Percentiles rank a stretch among this genome's conserved stretches.
These are phyloP conservation scores for Hirtodrosophila duncani DNA, from an alignment of 2,888 invertebrate genomes.

Conservation along the genomic window DNA sequence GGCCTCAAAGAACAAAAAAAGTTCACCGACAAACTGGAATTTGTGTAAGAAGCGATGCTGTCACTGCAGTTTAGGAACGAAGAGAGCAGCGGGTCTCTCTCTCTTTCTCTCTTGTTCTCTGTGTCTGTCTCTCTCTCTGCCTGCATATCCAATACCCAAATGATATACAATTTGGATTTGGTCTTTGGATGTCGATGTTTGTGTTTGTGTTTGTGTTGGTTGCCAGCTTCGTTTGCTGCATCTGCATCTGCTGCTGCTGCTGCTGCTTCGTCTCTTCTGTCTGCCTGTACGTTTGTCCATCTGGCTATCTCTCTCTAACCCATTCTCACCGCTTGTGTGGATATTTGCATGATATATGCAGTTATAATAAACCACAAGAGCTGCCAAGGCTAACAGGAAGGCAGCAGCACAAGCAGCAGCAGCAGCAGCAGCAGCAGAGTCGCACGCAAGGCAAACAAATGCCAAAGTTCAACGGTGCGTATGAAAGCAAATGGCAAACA, in stretches of 20 bases:
- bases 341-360: constrained; percentile 67
- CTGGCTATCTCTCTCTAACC: no score
- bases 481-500: constrained; percentile 57
- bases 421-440: neutral
- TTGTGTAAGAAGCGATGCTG: constrained; percentile 42
- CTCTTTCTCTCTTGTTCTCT: neutral
- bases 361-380: constrained; percentile 70
- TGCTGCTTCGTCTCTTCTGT: neutral
- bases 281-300: no score
- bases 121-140: no score
- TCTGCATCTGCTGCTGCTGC: neutral
- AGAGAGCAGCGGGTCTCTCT: neutral
- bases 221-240: constrained; percentile 23
- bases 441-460: constrained; percentile 44
- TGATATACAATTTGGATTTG: constrained; percentile 17
- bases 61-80: constrained; percentile 14
- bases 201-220: constrained; percentile 24
- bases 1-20: constrained; percentile 30
- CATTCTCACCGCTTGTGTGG: constrained; percentile 9
- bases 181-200: constrained; percentile 21
- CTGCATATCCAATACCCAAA: no score
- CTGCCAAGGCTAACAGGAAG: constrained; percentile 37
- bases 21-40: no score
- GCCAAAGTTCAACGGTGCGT: constrained; percentile 62
- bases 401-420: constrained; percentile 15